phyloP scores from a whole-genome alignment of 2,888 invertebrate species.

The Acronicta leporina region DNA sequence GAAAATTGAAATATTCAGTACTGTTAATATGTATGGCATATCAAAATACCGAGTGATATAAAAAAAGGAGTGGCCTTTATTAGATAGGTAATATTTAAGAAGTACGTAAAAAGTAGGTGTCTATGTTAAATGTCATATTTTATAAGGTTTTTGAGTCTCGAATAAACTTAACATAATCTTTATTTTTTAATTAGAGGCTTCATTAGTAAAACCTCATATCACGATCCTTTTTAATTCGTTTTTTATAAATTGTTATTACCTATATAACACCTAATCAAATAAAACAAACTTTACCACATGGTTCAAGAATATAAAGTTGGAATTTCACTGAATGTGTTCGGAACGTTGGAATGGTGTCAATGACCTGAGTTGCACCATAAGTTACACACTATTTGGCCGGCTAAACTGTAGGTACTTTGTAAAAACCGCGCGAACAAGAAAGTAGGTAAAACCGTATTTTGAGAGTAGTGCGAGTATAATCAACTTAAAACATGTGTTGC shows the following conservation, averaged over 20 bases:
- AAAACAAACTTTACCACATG: slow-evolving; percentile 26
- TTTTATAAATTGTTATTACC: slow-evolving; percentile 45
- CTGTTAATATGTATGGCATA: too few relatives aligned
- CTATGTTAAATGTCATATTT: too few relatives aligned
- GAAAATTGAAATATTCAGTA: too few relatives aligned
- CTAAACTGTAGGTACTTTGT: slow-evolving; percentile 53
- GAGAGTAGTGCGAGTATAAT: slow-evolving; percentile 12
- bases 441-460: slow-evolving; percentile 50
- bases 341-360: slow-evolving; percentile 69
- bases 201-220: slow-evolving; percentile 18
- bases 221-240: slow-evolving; percentile 29
- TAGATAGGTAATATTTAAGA: too few relatives aligned
- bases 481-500: slow-evolving; percentile 42
- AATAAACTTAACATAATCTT: slow-evolving; percentile 25
- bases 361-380: slow-evolving; percentile 67
- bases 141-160: too few relatives aligned
- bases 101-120: too few relatives aligned
- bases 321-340: slow-evolving; percentile 23
- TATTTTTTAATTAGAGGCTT: slow-evolving; percentile 18
- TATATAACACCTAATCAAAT: slow-evolving; percentile 16
- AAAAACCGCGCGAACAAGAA: slow-evolving; percentile 51
- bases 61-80: too few relatives aligned
- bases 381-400: slow-evolving; percentile 68
- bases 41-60: too few relatives aligned
- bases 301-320: slow-evolving; percentile 25